A percentile compares a stretch with the other conserved stretches of the same genome.
phyloP scores from a whole-genome alignment of 2,888 invertebrate genomes.

The Stenodera caucasica region DNA sequence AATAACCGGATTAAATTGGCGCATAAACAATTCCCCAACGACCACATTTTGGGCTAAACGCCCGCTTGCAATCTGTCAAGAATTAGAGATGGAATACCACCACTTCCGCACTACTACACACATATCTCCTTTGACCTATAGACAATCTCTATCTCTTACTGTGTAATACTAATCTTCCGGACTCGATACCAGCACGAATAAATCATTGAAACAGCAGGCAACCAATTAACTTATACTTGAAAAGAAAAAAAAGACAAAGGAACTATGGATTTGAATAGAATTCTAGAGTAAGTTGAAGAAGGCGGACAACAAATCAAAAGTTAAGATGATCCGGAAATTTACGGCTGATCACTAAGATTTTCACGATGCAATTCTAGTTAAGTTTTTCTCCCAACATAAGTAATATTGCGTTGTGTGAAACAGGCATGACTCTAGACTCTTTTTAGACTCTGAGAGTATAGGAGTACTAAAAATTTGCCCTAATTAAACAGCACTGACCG shows the following conservation, averaged over 20 bases:
- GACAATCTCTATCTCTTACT: neutral
- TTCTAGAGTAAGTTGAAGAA: constrained; percentile 9
- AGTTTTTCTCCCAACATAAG: too few relatives aligned
- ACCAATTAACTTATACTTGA: constrained; percentile 32
- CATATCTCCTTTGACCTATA: constrained; percentile 16
- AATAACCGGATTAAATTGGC: constrained; percentile 38
- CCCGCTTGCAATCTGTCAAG: constrained; percentile 28
- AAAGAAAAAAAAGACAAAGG: constrained; percentile 6
- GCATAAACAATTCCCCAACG: constrained; percentile 32
- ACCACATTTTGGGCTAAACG: constrained; percentile 15
- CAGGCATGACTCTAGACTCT: too few relatives aligned
- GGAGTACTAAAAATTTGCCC: too few relatives aligned
- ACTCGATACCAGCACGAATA: constrained; percentile 29
- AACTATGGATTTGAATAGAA: constrained; percentile 6
- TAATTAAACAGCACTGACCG: too few relatives aligned
- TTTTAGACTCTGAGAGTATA: too few relatives aligned
- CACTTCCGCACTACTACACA: constrained; percentile 19
- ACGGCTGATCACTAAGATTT: too few relatives aligned
- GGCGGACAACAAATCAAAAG: neutral
- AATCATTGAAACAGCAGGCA: constrained; percentile 20
- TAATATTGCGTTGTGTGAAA: too few relatives aligned
- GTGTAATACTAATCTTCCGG: constrained; percentile 21
- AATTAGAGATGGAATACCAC: constrained; percentile 12
- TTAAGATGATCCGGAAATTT: too few relatives aligned
- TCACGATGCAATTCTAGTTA: too few relatives aligned